Evolutionary conservation across 2,888 invertebrate genomes (phyloP).

Genomic region (Drosophila ezoana): DNA sequence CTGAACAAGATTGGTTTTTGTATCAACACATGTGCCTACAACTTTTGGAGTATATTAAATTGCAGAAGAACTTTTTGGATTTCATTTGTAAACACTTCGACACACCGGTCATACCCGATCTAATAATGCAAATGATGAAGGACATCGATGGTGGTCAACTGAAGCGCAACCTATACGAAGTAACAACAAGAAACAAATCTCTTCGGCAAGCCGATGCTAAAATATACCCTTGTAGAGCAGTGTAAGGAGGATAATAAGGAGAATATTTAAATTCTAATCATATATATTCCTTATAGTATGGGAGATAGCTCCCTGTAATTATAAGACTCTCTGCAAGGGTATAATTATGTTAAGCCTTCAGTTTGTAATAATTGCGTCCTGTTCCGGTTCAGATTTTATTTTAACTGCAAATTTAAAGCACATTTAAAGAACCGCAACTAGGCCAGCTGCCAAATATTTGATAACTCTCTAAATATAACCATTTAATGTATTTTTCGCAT

Average conservation of each 20-base stretch:
- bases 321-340: too few species aligned
- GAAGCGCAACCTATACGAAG: constrained; percentile 89
- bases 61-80: constrained; percentile 93
- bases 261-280: too few species aligned
- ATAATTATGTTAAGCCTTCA: too few species aligned
- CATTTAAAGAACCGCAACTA: not conserved
- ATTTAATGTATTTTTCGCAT: constrained; percentile 52
- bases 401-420: not conserved
- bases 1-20: constrained; percentile 97
- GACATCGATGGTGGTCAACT: constrained; percentile 91
- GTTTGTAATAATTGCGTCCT: not conserved
- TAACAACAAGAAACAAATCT: constrained; percentile 82
- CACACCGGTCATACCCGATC: constrained; percentile 97
- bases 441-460: not conserved
- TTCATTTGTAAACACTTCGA: constrained; percentile 95
- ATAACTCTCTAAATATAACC: not conserved
- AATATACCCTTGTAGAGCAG: too few species aligned
- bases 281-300: too few species aligned
- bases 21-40: constrained; percentile 96
- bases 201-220: too few species aligned
- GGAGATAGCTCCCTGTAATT: too few species aligned
- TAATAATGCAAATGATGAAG: constrained; percentile 93
- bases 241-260: too few species aligned
- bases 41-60: constrained; percentile 96
- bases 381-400: not conserved